phyloP scores from a whole-genome alignment of 2,888 invertebrate species.

The Rotaria magnacalcarata region DNA sequence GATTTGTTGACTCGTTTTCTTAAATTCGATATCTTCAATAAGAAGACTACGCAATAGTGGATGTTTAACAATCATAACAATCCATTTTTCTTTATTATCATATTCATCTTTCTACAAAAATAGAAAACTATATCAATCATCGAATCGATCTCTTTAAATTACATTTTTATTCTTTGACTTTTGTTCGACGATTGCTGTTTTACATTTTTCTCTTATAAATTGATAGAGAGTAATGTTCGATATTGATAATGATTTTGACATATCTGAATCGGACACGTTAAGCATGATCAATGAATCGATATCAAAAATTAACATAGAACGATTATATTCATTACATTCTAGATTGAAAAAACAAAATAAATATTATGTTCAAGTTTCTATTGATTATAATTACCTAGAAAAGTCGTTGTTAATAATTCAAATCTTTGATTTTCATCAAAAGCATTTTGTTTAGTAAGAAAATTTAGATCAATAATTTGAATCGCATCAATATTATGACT shows the following conservation, averaged over 20 bases:
- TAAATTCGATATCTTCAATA: conserved; percentile 1
- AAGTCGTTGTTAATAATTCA: no score
- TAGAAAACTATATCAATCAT: neutral
- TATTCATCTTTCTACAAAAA: neutral
- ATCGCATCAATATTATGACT: no score
- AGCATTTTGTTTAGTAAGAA: no score
- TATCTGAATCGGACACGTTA: neutral
- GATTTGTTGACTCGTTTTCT: neutral
- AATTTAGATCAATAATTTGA: no score
- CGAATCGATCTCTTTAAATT: neutral
- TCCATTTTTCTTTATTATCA: neutral
- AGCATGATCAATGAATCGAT: neutral
- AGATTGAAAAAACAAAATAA: neutral
- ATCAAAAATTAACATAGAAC: neutral
- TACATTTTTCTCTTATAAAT: neutral
- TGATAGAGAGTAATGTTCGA: neutral
- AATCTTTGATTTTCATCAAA: no score
- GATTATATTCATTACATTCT: conserved; percentile 25
- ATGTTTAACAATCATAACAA: conserved; percentile 6
- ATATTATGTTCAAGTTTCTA: no score
- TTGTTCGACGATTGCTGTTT: neutral
- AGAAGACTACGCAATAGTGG: neutral
- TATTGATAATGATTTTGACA: neutral
- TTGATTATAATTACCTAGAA: no score
- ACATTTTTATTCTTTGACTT: neutral